Evolutionary conservation across 2,113 vertebrate genomes (phyloP), one percentile per base, ranked within the genome.

Genomic region (Thamnaconus septentrionalis): DNA sequence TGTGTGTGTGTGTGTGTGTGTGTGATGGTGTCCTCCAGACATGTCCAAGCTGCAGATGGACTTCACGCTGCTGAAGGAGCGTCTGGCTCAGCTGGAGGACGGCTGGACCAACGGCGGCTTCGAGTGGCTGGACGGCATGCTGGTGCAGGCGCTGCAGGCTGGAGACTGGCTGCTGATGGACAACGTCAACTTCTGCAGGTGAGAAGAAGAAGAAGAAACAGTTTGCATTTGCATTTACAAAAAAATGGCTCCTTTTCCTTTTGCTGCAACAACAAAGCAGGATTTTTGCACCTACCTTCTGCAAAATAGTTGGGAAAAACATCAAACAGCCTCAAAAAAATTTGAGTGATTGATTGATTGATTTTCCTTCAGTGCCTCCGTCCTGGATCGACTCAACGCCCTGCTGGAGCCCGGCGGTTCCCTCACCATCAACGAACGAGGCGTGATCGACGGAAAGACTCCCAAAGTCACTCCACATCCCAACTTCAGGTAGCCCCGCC

Each of bases 161-260:
- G 97, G 97, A 12, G 95, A 99, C 66, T 99, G 97, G 97, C 92
- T 99, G 60, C 89, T 99, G 49, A 96, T 99, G 97, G 97, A 99
- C 89, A 99, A 99, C 0, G 97, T 97, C 70, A 98, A 98, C 90
- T 98, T 99, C 86, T 99, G 97, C 95, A 97, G 94, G 97, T 98
- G 87, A 90, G 90, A 47, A 3, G 42, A 2, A 31, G 18, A 31
- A 31, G 18, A 31, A 31, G 18, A 31, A 31, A 31, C 18, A 31
- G 1, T 31, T 31, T 31, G 18, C 18, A 31, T 31, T 31, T 31
- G 18, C 18, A 31, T 31, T 31, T 31, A 31, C 18, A 31, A 31
- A 31, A 31, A 2, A 31, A 31, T n/a, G 48, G 8, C 11, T 49
- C 48, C 8, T 4, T 10, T 4, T 11, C 48, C 5, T 49, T 8